Evolutionary conservation across 2,888 invertebrate species (phyloP).

Genomic region (Gastrophysa polygoni): DNA sequence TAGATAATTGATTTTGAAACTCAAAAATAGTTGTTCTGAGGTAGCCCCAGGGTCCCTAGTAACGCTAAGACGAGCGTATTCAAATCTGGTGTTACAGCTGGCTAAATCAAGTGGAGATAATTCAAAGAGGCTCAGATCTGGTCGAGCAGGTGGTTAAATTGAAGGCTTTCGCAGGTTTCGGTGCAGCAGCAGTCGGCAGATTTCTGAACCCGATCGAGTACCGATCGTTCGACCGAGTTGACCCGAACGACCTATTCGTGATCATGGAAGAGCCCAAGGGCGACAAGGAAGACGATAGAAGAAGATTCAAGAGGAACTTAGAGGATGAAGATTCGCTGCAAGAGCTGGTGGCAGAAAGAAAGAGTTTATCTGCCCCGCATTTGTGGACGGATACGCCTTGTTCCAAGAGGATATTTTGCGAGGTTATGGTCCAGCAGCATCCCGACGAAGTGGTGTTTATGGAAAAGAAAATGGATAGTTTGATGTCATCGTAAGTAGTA

Average conservation of each 20-base stretch:
- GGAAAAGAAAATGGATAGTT: slow-evolving; percentile 81
- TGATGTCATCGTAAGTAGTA: slow-evolving; percentile 75
- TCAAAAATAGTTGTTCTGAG: too few relatives aligned
- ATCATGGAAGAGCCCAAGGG: slow-evolving; percentile 46
- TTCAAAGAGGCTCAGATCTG: background rate
- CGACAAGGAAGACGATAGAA: slow-evolving; percentile 27
- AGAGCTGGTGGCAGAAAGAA: slow-evolving; percentile 49
- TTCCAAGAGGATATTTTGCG: slow-evolving; percentile 78
- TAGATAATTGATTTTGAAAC: too few relatives aligned
- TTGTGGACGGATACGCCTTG: slow-evolving; percentile 79
- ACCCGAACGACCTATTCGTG: slow-evolving; percentile 49
- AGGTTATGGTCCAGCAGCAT: slow-evolving; percentile 72
- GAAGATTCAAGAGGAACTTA: slow-evolving; percentile 50
- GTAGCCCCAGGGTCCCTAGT: too few relatives aligned
- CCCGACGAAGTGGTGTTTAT: slow-evolving; percentile 73
- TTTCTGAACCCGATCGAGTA: slow-evolving; percentile 60
- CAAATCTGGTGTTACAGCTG: too few relatives aligned
- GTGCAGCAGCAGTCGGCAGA: slow-evolving; percentile 78
- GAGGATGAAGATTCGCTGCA: slow-evolving; percentile 57
- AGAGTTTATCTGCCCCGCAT: slow-evolving; percentile 48
- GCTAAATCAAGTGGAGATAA: too few relatives aligned
- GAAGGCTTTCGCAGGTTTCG: slow-evolving; percentile 60
- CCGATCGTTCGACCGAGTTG: slow-evolving; percentile 41
- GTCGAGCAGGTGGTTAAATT: background rate
- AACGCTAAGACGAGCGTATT: too few relatives aligned